These are phyloP conservation scores for Papilio polyxenes DNA, from an alignment of 1,140 invertebrate species.

Conservation along the genomic window DNA sequence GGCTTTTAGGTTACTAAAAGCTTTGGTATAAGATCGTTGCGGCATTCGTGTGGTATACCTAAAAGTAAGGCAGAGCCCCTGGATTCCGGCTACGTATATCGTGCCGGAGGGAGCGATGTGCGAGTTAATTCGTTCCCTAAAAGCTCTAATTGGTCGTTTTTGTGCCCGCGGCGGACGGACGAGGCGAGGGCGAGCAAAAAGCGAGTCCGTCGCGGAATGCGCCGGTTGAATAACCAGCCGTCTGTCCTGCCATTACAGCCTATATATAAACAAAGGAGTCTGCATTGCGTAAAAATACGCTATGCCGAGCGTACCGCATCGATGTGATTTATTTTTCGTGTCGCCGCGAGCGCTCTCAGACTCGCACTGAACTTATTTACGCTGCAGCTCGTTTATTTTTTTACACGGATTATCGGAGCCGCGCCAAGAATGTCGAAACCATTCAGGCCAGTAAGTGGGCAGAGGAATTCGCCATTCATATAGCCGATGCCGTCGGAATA, in stretches of 20 bases:
- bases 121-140: constrained; percentile 73
- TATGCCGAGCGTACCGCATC: constrained; percentile 68
- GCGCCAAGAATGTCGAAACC: constrained; percentile 80
- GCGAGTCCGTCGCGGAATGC: constrained; percentile 75
- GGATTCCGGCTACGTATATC: constrained; percentile 40
- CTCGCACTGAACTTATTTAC: constrained; percentile 72
- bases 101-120: constrained; percentile 59
- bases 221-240: constrained; percentile 78
- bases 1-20: constrained; percentile 43
- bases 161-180: constrained; percentile 57
- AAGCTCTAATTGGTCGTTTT: constrained; percentile 78
- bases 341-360: constrained; percentile 69
- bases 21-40: constrained; percentile 48
- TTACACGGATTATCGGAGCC: constrained; percentile 75
- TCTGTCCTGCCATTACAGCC: constrained; percentile 65
- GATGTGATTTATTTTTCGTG: constrained; percentile 74
- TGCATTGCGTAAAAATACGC: constrained; percentile 78
- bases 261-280: constrained; percentile 75
- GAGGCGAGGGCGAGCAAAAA: constrained; percentile 68
- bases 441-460: constrained; percentile 78
- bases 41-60: constrained; percentile 42
- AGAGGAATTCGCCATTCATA: constrained; percentile 79
- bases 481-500: constrained; percentile 57
- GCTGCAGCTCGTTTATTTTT: constrained; percentile 74
- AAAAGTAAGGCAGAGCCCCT: constrained; percentile 40